Base-by-base conservation (phyloP, 1,140 invertebrate genomes). In the Condylostylus longicornis region DNA sequence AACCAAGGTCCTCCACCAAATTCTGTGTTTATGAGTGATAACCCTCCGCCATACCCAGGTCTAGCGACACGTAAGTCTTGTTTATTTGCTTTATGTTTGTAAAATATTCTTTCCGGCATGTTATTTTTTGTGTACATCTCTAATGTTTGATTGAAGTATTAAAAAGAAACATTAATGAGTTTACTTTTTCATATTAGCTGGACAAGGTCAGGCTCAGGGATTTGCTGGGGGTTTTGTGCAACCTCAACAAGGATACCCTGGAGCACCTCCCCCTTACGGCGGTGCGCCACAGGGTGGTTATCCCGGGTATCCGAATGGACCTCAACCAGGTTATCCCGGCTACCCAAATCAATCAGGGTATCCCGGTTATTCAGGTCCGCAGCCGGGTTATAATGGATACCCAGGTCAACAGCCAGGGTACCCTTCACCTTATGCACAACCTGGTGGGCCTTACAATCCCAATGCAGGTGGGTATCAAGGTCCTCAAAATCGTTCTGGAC, bases 11-110 rank as follows among this genome's bases (percentile, higher is more conserved):
- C 74, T 31, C 58, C 74, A 71, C 81, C 80, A 22, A 82, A 88
- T 55, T 76, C 75, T 29, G 88, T 97, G 4, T 97, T 76, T 51
- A 85, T 89, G 71, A 85, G 79, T 7, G 81, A 87, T 51, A 83
- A 76, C 52, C 90, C 91, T n/a, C 90, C 90, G 37, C 90, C 91
- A 1, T 96, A 96, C 66, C 88, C 89, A 30, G 90, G 89, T 29
- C 79, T 94, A 44, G 59, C 51, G 32, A 62, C 59, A 35, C 55
- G 51, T 38, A 45, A 56, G 39, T 66, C 61, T 34, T 53, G 56
- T 1, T 30, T 46, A 1, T 69, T 65, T 38, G 50, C 59, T 4
- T 15, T 41, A 14, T 31, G 35, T 21, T 36, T 38, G 32, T 33
- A 7, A 35, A 8, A 14, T 14, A 25, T 14, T 5, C n/a, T 20